Percentiles rank a stretch among this genome's conserved stretches.
Conservation (phyloP, 2,113 vertebrate species). For the Penelope pileata region DNA sequence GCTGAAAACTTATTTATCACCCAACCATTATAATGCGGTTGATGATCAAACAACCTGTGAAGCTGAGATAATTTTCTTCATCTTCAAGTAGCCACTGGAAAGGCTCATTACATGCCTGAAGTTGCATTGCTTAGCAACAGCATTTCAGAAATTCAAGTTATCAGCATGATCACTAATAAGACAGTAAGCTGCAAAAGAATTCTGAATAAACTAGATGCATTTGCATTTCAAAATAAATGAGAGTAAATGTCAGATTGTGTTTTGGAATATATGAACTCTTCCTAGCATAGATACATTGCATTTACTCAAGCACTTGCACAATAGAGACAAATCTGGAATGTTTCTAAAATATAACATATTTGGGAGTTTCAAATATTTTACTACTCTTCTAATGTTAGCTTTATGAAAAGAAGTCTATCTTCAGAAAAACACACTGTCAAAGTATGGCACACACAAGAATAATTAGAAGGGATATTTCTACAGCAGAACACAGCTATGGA, state of each 20-base stretch:
- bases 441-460: neutral
- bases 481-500: neutral
- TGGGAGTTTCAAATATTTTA: neutral
- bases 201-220: constrained; percentile 43
- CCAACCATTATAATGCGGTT: constrained; percentile 54
- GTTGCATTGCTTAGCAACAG: constrained; percentile 74
- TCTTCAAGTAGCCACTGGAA: constrained; percentile 68
- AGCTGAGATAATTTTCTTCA: constrained; percentile 59
- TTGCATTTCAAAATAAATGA: constrained; percentile 72
- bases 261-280: constrained; percentile 33
- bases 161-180: constrained; percentile 72
- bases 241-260: constrained; percentile 61
- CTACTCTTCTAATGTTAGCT: neutral
- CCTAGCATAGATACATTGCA: neutral
- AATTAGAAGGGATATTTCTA: neutral
- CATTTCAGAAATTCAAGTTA: constrained; percentile 72
- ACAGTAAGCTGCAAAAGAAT: constrained; percentile 61
- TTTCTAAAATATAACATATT: neutral
- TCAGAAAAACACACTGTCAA: neutral
- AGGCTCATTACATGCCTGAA: constrained; percentile 75
- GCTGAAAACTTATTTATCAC: constrained; percentile 61
- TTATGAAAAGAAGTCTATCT: neutral
- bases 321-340: constrained; percentile 25
- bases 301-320: neutral
- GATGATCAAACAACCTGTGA: constrained; percentile 71